phyloP scores from a whole-genome alignment of 1,140 invertebrate species.

The Caenorhabditis remanei region DNA sequence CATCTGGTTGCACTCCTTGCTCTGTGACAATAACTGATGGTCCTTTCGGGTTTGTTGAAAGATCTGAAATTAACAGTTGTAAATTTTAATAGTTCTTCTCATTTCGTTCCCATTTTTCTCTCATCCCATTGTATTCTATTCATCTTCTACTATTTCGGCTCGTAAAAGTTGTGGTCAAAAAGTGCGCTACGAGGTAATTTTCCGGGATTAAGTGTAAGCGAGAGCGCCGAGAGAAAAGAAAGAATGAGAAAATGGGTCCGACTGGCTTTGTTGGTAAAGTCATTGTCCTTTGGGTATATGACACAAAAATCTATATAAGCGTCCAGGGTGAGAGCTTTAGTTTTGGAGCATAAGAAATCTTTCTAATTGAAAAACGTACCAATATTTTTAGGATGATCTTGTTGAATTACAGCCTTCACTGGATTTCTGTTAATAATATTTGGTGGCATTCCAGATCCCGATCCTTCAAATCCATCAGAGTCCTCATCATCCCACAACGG shows the following conservation, averaged over 20 bases:
- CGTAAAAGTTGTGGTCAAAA: slow-evolving; percentile 41
- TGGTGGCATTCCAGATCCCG: slow-evolving; percentile 31
- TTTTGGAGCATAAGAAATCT: too few species aligned
- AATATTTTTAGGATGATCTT: slow-evolving; percentile 47
- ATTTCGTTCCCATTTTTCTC: not conserved
- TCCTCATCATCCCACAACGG: slow-evolving; percentile 39
- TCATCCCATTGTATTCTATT: not conserved
- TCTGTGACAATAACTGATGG: slow-evolving; percentile 33
- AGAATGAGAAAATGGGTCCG: not conserved
- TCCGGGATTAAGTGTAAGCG: slow-evolving; percentile 13
- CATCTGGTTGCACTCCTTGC: slow-evolving; percentile 22
- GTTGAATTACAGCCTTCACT: slow-evolving; percentile 23
- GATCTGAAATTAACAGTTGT: not conserved
- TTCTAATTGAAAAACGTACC: slow-evolving; percentile 3
- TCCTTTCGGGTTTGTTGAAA: slow-evolving; percentile 33
- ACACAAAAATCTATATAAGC: not conserved
- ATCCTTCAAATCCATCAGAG: slow-evolving; percentile 10
- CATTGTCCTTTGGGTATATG: not conserved
- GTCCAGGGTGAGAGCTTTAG: too few species aligned
- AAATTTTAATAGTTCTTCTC: not conserved
- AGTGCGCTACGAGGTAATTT: slow-evolving; percentile 32
- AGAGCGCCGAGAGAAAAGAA: not conserved
- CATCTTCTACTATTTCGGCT: not conserved
- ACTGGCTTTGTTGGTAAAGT: not conserved
- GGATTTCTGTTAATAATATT: not conserved